Evolutionary conservation across 1,140 invertebrate species (phyloP), one percentile per base, ranked within the genome.

Genomic region (Drosophila ananassae): DNA sequence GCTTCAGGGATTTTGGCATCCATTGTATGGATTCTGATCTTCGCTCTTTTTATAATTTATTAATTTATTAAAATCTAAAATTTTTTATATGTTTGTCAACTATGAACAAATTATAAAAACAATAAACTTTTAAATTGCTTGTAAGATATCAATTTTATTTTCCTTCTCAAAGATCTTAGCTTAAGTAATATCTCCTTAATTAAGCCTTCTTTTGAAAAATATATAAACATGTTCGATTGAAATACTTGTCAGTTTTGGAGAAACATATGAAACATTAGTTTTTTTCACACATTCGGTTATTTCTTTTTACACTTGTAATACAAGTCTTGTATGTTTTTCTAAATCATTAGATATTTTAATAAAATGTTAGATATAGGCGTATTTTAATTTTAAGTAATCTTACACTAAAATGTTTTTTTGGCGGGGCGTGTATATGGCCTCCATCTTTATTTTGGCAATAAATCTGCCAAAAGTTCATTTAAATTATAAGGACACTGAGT

Each of bases 401-500:
- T n/a, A 3, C 10, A 37, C 10, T 34, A 37, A 37, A n/a, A 37
- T 37, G 34, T 37, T 12, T 37, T 4, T 37, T 0, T 12, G 10
- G 34, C 34, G 10, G 3, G 34, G 34, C 10, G 10, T 37, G 0
- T 3, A 3, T 37, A 4, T 37, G 12, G 10, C 3, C 1, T 12
- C 10, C 10, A 37, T 37, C 34, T 37, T 37, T 37, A n/a, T 44
- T 7, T 44, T 44, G 13, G 41, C 13, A 6, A 44, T 37, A 37
- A n/a, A n/a, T 37, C 2, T 37, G 34, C 10, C 34, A 12, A 10
- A 44, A 6, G 2, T 44, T 21, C 8, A 3, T 17, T 13, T 12
- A n/a, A 17, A 44, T 12, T 39, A 63, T 10, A 90, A 82, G 12
- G 92, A 92, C 53, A 93, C 94, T 32, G 93, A 94, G 73, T 91